These are phyloP conservation scores for Eublepharis macularius DNA, from an alignment of 2,113 vertebrate species.

Conservation along the genomic window DNA sequence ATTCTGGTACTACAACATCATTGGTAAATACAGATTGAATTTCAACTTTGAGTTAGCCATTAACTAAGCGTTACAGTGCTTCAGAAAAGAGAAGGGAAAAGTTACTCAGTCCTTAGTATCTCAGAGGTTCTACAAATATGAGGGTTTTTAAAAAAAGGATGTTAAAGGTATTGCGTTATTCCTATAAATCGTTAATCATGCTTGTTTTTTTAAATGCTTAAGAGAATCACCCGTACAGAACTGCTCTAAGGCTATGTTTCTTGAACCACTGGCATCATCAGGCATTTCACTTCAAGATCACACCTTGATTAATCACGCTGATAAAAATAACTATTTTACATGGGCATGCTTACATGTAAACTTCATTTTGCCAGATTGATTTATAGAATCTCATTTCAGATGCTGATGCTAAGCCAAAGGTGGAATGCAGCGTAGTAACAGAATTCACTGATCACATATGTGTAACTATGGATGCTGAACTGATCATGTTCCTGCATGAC, in stretches of 20 bases:
- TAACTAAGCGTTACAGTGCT: background rate
- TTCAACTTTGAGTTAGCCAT: background rate
- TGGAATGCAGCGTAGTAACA: constrained; percentile 98
- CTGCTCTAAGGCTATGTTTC: background rate
- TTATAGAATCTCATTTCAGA: constrained; percentile 74
- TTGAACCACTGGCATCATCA: background rate
- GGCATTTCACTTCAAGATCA: background rate
- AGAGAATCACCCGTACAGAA: background rate
- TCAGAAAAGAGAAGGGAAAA: background rate
- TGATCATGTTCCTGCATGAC: constrained; percentile 99
- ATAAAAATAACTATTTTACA: background rate
- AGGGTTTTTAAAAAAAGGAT: no score
- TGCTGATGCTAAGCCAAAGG: constrained; percentile 89
- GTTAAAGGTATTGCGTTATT: no score
- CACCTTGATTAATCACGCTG: background rate
- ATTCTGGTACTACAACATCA: background rate
- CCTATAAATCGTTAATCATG: no score
- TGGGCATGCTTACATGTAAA: background rate
- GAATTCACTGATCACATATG: constrained; percentile 99
- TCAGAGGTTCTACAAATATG: no score
- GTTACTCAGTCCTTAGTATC: background rate
- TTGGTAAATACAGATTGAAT: background rate
- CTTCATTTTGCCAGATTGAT: background rate
- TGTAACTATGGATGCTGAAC: constrained; percentile 98
- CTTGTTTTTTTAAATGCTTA: no score